Conservation (phyloP, 2,113 vertebrate species). For the Rhinoderma darwinii region DNA sequence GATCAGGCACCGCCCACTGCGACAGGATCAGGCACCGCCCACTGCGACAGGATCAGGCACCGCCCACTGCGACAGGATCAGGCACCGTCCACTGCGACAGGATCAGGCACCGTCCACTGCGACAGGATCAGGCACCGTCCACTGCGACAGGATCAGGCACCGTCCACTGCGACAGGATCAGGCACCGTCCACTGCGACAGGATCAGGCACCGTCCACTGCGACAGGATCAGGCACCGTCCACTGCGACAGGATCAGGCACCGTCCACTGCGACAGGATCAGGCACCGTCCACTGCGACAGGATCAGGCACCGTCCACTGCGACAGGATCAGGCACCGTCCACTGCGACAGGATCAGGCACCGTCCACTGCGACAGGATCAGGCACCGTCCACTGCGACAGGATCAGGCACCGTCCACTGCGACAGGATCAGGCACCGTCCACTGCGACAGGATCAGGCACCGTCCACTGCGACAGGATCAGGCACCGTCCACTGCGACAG, state of each 20-base stretch:
- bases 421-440: neutral
- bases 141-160: neutral
- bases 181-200: neutral
- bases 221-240: too few species aligned
- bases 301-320: neutral
- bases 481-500: neutral
- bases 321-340: neutral
- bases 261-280: neutral
- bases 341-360: neutral
- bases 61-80: too few species aligned
- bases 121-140: neutral
- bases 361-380: too few species aligned
- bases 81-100: too few species aligned
- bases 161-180: neutral
- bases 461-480: neutral
- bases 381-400: too few species aligned
- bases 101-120: neutral
- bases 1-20: neutral
- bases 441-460: neutral
- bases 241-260: too few species aligned
- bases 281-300: neutral
- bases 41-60: neutral
- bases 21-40: neutral
- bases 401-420: neutral
- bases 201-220: too few species aligned